These are phyloP conservation scores for Ladona fulva DNA, from an alignment of 1,140 invertebrate genomes.

Conservation along the genomic window DNA sequence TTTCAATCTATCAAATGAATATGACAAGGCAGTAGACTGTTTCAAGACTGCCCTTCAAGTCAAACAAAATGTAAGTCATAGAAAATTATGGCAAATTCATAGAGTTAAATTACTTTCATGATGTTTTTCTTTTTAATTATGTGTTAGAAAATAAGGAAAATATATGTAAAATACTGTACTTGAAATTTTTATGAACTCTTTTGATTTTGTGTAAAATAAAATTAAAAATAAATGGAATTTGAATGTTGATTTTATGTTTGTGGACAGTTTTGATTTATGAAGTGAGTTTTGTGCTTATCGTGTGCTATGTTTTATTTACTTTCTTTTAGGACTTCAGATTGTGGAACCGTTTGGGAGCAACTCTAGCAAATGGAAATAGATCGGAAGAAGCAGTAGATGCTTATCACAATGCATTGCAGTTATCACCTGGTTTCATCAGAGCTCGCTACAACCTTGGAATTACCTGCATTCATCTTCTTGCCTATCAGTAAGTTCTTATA, in stretches of 20 bases:
- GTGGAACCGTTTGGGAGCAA: slow-evolving; percentile 97
- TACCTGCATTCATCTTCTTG: slow-evolving; percentile 58
- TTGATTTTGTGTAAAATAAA: too few species aligned
- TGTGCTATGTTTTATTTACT: too few species aligned
- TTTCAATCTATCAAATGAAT: slow-evolving; percentile 89
- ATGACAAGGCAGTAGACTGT: slow-evolving; percentile 94
- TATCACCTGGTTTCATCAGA: slow-evolving; percentile 92
- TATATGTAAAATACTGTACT: too few species aligned
- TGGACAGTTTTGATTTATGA: too few species aligned
- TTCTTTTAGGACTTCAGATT: slow-evolving; percentile 86
- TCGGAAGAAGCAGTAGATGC: slow-evolving; percentile 94
- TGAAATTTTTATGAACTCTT: too few species aligned
- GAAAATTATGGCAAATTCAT: too few species aligned
- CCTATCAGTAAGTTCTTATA: slow-evolving; percentile 39
- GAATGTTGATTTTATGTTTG: too few species aligned
- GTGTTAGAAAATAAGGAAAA: too few species aligned
- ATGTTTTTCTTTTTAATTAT: too few species aligned
- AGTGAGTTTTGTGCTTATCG: too few species aligned
- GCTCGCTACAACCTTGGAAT: slow-evolving; percentile 97
- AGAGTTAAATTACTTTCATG: too few species aligned
- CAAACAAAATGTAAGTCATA: slow-evolving; percentile 55
- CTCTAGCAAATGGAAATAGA: slow-evolving; percentile 87
- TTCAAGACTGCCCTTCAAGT: slow-evolving; percentile 82
- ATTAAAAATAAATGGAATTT: too few species aligned
- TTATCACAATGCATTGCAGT: slow-evolving; percentile 81